Conservation (phyloP, 2,797 vertebrate species). For the Rallus crepitans region DNA sequence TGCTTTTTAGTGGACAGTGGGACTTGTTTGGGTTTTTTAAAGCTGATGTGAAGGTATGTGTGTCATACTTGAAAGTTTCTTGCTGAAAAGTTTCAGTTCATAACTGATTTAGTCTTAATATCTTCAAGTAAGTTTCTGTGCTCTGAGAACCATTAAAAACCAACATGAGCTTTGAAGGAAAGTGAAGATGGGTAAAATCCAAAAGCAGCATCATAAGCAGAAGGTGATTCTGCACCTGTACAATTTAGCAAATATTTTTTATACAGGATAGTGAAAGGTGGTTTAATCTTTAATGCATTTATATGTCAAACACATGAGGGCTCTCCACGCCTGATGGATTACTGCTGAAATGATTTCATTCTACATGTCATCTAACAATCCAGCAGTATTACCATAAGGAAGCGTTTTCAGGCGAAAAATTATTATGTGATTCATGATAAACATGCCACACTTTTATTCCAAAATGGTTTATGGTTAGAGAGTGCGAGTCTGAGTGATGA, state of each 20-base stretch:
- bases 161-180: conserved; percentile 25
- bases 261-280: neutral
- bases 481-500: neutral
- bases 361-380: conserved; percentile 37
- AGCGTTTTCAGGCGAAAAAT: conserved; percentile 22
- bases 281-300: neutral
- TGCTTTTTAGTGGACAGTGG: neutral
- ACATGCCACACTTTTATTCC: neutral
- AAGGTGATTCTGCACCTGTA: neutral
- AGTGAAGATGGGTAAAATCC: conserved; percentile 14
- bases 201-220: neutral
- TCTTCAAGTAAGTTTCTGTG: neutral
- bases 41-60: neutral
- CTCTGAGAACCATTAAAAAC: conserved; percentile 33
- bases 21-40: neutral
- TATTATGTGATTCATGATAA: conserved; percentile 15
- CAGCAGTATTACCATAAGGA: conserved; percentile 42
- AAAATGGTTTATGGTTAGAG: neutral
- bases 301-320: conserved; percentile 54
- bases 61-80: neutral
- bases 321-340: conserved; percentile 39
- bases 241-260: conserved; percentile 26
- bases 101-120: neutral
- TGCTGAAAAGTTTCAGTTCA: neutral
- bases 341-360: conserved; percentile 21